Percentiles rank a stretch among this genome's conserved stretches.
These are phyloP conservation scores for Falco columbarius DNA, from an alignment of 2,797 vertebrate genomes.

Conservation along the genomic window DNA sequence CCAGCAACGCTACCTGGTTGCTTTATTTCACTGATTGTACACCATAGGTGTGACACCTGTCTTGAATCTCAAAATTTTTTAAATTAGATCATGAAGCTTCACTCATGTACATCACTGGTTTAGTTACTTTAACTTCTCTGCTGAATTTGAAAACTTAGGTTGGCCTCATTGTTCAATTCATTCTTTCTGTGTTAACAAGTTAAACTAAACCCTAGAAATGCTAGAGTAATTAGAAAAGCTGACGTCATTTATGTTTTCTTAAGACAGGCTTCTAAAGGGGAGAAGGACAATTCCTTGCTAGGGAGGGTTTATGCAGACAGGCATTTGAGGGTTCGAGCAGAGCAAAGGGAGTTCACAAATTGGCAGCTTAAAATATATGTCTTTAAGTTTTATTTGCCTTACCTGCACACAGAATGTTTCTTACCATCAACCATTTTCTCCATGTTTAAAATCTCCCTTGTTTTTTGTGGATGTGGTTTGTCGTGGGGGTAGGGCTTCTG, in stretches of 20 bases:
- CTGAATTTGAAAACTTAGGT: not conserved
- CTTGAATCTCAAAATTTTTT: not conserved
- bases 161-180: not conserved
- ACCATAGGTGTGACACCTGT: not conserved
- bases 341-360: not conserved
- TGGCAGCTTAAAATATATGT: not conserved
- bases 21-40: not conserved
- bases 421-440: not conserved
- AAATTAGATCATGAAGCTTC: not conserved
- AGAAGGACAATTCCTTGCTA: not conserved
- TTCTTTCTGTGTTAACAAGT: accelerated
- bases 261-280: not conserved
- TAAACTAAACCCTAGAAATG: not conserved
- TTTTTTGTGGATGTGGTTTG: not conserved
- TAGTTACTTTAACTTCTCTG: not conserved
- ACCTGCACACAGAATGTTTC: not conserved
- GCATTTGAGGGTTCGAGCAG: not conserved
- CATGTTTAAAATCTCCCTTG: not conserved
- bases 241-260: not conserved
- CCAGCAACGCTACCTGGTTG: not conserved
- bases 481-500: not conserved
- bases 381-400: not conserved
- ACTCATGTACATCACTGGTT: not conserved
- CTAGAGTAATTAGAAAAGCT: not conserved
- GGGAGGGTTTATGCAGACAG: not conserved